Conservation (phyloP, 2,888 invertebrate genomes). For the Tipula unca region DNA sequence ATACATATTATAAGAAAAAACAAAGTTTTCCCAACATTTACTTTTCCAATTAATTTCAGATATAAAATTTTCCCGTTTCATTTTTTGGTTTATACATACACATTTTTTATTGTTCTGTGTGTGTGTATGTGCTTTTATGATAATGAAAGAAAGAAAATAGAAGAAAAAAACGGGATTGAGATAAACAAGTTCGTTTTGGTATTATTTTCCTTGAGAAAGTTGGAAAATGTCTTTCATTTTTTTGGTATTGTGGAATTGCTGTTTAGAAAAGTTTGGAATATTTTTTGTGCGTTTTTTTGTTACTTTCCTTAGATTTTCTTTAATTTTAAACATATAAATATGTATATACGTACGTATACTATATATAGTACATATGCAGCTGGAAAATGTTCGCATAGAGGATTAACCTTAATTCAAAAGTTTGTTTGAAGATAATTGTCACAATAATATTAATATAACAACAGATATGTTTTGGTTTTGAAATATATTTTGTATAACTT, state of each 20-base stretch:
- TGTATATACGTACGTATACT: background rate
- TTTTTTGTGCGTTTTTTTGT: background rate
- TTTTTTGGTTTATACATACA: background rate
- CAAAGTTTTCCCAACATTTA: background rate
- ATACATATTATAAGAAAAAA: background rate
- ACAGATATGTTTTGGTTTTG: constrained; percentile 14
- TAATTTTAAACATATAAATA: background rate
- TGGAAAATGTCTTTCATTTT: background rate
- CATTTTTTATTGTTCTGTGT: background rate
- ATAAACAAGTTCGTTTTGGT: background rate
- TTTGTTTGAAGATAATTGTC: background rate
- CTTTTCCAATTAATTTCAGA: background rate
- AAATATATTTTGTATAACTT: background rate
- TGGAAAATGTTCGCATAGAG: background rate
- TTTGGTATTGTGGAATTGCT: background rate
- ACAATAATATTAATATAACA: background rate
- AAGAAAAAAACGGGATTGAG: background rate
- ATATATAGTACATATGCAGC: background rate
- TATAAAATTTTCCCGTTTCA: background rate
- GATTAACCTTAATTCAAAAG: constrained; percentile 8
- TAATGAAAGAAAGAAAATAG: background rate
- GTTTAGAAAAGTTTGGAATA: background rate
- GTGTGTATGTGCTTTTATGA: background rate
- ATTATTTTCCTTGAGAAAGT: background rate
- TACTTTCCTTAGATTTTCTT: background rate